Conservation (phyloP, 2,797 vertebrate species). For the Ctenochaetus hawaiiensis region DNA sequence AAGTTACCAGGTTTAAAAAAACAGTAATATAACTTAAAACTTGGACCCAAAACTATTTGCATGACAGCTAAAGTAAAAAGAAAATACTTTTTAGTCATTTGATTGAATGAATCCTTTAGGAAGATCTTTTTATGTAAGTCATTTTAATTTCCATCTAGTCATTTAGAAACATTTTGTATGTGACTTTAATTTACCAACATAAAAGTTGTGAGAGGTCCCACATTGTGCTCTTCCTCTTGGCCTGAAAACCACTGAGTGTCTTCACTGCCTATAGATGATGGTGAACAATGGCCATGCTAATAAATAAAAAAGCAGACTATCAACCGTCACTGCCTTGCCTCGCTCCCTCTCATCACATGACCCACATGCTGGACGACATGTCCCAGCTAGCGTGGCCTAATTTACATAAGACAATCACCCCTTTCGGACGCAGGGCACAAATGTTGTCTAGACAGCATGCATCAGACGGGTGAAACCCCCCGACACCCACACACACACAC, state of each 20-base stretch:
- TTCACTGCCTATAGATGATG: conserved; percentile 66
- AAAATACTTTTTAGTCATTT: not conserved
- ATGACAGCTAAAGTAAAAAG: too few species aligned
- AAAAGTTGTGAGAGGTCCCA: conserved; percentile 60
- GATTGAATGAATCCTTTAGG: not conserved
- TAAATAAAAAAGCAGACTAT: conserved; percentile 75
- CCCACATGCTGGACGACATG: conserved; percentile 79
- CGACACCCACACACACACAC: conserved; percentile 43
- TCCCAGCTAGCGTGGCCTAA: conserved; percentile 83
- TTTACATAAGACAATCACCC: conserved; percentile 94
- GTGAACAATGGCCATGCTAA: conserved; percentile 76
- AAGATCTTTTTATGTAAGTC: conserved; percentile 7
- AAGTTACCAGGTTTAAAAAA: not conserved
- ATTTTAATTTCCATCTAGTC: conserved; percentile 24
- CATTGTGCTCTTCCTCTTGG: conserved; percentile 58
- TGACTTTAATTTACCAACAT: conserved; percentile 31
- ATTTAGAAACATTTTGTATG: conserved; percentile 28
- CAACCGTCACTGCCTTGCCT: conserved; percentile 71
- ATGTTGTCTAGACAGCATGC: conserved; percentile 95
- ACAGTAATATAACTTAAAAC: not conserved
- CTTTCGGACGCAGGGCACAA: conserved; percentile 85
- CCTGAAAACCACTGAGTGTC: conserved; percentile 58
- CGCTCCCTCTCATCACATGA: conserved; percentile 74
- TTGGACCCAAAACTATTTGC: not conserved
- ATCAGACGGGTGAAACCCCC: conserved; percentile 86